A percentile compares a stretch with the other conserved stretches of the same genome.
These are phyloP conservation scores for Sander lucioperca DNA, from an alignment of 2,113 vertebrate genomes.

Conservation along the genomic window DNA sequence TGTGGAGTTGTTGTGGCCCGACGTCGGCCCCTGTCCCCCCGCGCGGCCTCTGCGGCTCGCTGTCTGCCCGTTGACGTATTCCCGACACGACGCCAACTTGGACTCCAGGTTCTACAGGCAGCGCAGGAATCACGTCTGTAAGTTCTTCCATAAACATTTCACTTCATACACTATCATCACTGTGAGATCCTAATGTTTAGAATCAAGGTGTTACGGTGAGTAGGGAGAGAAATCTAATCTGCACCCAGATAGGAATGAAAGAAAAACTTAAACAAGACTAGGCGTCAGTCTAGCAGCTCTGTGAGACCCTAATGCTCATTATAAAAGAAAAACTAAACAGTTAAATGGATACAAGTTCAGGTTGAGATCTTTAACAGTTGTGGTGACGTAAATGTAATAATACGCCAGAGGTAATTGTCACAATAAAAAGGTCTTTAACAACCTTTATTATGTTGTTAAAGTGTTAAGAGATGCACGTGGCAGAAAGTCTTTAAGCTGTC, in stretches of 20 bases:
- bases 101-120: conserved; percentile 91
- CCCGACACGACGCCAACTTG: conserved; percentile 93
- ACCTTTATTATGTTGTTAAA: not conserved
- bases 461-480: not conserved
- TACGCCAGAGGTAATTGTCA: not conserved
- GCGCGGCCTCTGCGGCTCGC: conserved; percentile 74
- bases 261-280: not conserved
- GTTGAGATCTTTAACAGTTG: not conserved
- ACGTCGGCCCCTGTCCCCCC: conserved; percentile 67
- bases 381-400: not conserved
- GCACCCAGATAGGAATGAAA: not conserved
- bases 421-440: not conserved
- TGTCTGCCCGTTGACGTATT: conserved; percentile 90
- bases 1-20: conserved; percentile 74
- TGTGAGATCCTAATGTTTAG: not conserved
- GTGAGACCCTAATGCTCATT: no score
- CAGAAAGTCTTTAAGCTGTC: not conserved
- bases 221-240: no score
- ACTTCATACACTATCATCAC: not conserved
- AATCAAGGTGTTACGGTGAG: no score
- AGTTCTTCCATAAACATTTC: not conserved
- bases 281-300: no score
- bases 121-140: not conserved
- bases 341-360: no score
- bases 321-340: no score